phyloP scores from a whole-genome alignment of 2,113 vertebrate genomes.

The Nycticorax nycticorax region DNA sequence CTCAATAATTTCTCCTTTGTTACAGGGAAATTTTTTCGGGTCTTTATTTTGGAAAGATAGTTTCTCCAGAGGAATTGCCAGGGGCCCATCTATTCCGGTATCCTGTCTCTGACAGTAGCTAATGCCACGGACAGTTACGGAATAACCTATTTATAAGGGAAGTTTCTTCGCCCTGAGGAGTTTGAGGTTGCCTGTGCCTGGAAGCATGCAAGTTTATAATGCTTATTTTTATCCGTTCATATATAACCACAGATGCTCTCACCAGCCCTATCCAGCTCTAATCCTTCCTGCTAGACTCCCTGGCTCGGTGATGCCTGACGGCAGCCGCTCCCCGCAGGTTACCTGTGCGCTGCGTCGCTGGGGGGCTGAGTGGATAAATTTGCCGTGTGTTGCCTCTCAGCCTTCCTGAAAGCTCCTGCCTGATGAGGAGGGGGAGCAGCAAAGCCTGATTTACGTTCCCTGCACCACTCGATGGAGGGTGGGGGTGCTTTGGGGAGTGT shows the following conservation, averaged over 20 bases:
- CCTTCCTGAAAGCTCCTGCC: background rate
- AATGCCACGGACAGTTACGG: background rate
- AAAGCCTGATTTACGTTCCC: background rate
- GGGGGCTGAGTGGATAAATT: background rate
- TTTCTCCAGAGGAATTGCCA: slow-evolving; percentile 59
- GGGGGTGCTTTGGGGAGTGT: background rate
- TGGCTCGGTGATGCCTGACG: background rate
- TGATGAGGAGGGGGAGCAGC: background rate
- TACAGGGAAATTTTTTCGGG: background rate
- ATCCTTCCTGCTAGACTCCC: slow-evolving; percentile 22
- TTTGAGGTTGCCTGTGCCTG: slow-evolving; percentile 50
- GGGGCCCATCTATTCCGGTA: background rate
- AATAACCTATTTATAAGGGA: slow-evolving; percentile 43
- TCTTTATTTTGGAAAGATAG: slow-evolving; percentile 28
- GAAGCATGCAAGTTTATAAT: slow-evolving; percentile 28
- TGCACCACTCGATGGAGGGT: background rate
- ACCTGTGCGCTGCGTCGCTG: background rate
- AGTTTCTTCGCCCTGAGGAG: slow-evolving; percentile 25
- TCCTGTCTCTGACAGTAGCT: slow-evolving; percentile 54
- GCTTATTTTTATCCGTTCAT: slow-evolving; percentile 1
- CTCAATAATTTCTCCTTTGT: slow-evolving; percentile 60
- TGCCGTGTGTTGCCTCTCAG: background rate
- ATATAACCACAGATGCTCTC: background rate
- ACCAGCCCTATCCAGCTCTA: background rate
- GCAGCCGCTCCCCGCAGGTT: background rate